A percentile compares a stretch with the other conserved stretches of the same genome.
Evolutionary conservation across 2,113 vertebrate genomes (phyloP).

Genomic region (Panurus biarmicus): DNA sequence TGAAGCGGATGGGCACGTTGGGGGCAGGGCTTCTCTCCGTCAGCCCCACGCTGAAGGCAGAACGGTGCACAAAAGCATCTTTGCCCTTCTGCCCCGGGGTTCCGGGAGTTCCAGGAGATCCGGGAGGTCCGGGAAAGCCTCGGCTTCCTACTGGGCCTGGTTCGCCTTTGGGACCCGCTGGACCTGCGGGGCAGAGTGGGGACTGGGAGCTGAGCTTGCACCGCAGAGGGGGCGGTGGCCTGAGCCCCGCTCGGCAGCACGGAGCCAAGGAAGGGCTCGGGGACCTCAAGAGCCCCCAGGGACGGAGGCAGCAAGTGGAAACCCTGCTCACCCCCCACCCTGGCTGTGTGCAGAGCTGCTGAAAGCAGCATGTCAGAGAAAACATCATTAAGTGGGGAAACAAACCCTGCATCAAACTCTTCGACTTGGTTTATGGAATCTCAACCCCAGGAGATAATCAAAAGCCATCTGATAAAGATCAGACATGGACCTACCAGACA

Average conservation of each 20-base stretch:
- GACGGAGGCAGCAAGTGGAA: background rate
- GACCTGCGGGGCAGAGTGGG: conserved; percentile 57
- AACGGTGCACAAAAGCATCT: conserved; percentile 65
- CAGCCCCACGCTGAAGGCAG: conserved; percentile 81
- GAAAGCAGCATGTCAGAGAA: background rate
- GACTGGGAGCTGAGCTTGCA: background rate
- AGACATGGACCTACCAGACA: background rate
- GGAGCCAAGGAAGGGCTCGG: background rate
- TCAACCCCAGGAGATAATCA: background rate
- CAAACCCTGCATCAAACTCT: background rate
- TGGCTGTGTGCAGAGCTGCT: background rate
- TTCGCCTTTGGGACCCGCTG: conserved; percentile 66
- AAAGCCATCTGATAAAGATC: background rate
- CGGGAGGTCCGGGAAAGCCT: conserved; percentile 24
- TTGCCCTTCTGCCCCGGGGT: conserved; percentile 70
- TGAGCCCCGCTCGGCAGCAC: rapidly evolving
- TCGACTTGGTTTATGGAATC: background rate
- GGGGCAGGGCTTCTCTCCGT: conserved; percentile 26
- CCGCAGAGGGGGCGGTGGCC: background rate
- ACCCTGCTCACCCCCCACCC: background rate
- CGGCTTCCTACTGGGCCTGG: conserved; percentile 49
- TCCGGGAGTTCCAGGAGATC: conserved; percentile 69
- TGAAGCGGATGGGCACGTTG: conserved; percentile 78
- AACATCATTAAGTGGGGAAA: background rate
- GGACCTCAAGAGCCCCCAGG: background rate